Conservation (phyloP, 2,888 invertebrate species). For the Luperina testacea region DNA sequence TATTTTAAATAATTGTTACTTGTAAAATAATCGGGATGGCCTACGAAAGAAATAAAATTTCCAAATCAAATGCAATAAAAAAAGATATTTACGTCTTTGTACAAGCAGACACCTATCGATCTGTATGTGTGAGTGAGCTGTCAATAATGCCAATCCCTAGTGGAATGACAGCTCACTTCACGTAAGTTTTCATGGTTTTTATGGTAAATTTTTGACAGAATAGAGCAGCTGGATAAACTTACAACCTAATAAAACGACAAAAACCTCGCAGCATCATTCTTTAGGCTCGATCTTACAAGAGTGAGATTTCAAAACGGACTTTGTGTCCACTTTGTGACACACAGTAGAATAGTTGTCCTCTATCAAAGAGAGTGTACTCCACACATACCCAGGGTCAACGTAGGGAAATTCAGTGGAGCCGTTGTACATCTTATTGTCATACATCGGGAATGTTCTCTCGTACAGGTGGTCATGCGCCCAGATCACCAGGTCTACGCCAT, state of each 20-base stretch:
- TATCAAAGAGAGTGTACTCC: background rate
- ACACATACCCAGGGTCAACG: constrained; percentile 86
- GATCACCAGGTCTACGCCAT: constrained; percentile 97
- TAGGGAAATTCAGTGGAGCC: constrained; percentile 89
- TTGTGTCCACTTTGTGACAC: background rate
- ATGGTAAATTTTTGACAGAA: background rate
- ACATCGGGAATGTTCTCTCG: constrained; percentile 98
- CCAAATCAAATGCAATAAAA: background rate
- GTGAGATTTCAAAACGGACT: background rate
- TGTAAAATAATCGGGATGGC: background rate
- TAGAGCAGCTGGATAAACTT: background rate
- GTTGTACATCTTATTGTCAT: constrained; percentile 94
- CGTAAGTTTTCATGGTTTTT: background rate
- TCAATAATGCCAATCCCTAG: background rate
- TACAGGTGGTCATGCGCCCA: constrained; percentile 99
- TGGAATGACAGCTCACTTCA: background rate
- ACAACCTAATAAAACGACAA: background rate
- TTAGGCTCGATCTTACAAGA: background rate
- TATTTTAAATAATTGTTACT: background rate
- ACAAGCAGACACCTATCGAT: background rate
- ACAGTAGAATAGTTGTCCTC: background rate
- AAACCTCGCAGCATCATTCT: background rate
- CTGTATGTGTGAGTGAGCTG: background rate
- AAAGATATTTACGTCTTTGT: background rate
- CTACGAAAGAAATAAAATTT: background rate